These are phyloP conservation scores for Myrmophylax atrothorax DNA, from an alignment of 2,113 vertebrate species.

Conservation along the genomic window DNA sequence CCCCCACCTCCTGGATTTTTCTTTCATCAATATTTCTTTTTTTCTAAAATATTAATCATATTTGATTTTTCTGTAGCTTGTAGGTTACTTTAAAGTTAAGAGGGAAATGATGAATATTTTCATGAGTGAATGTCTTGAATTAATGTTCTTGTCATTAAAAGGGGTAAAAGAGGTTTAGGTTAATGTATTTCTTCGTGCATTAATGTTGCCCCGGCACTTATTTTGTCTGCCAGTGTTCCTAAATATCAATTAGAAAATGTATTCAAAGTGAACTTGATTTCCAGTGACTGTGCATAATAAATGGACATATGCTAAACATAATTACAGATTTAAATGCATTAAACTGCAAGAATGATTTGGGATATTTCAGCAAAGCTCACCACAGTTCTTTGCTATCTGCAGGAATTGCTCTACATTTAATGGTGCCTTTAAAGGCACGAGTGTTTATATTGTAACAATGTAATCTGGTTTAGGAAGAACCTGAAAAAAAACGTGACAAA, in stretches of 20 bases:
- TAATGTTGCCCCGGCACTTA: not conserved
- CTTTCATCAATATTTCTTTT: not conserved
- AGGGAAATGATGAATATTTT: not conserved
- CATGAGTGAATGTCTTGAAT: not conserved
- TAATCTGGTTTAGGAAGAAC: not conserved
- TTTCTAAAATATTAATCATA: not conserved
- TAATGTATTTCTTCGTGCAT: not conserved
- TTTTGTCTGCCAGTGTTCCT: not conserved
- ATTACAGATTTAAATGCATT: not conserved
- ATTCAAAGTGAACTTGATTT: conserved; percentile 7
- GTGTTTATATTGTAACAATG: not conserved
- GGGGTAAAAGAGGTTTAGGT: not conserved
- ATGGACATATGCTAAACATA: not conserved
- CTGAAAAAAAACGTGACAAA: not conserved
- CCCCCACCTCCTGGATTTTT: not conserved
- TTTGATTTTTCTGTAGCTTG: not conserved
- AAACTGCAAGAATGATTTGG: not conserved
- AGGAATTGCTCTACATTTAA: not conserved
- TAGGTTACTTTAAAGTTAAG: not conserved
- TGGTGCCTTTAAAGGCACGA: not conserved
- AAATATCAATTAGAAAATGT: not conserved
- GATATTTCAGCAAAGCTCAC: not conserved
- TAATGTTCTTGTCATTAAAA: not conserved
- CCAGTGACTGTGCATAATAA: not conserved
- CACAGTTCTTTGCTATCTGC: not conserved